These are phyloP conservation scores for Aporophyla lueneburgensis DNA, from an alignment of 2,888 invertebrate species.

Conservation along the genomic window DNA sequence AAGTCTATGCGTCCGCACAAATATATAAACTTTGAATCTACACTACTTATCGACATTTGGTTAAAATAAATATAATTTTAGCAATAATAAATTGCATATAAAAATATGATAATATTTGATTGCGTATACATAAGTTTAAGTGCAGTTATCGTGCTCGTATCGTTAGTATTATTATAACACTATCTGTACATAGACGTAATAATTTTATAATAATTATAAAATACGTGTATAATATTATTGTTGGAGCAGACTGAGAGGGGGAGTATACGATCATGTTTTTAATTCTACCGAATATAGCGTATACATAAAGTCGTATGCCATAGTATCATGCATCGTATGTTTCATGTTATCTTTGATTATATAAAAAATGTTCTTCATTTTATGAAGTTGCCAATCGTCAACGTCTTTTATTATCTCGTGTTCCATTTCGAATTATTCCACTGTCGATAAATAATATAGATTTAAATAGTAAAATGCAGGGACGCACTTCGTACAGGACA, in stretches of 20 bases:
- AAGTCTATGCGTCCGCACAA: constrained; percentile 68
- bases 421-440: background rate
- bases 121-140: constrained; percentile 64
- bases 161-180: constrained; percentile 35
- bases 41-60: constrained; percentile 36
- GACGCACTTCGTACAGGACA: constrained; percentile 72
- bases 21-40: constrained; percentile 31
- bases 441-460: constrained; percentile 44
- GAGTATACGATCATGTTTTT: constrained; percentile 17
- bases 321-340: constrained; percentile 8
- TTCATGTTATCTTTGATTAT: background rate
- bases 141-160: constrained; percentile 57
- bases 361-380: constrained; percentile 10
- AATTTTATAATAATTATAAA: constrained; percentile 48
- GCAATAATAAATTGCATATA: constrained; percentile 57
- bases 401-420: background rate
- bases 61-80: constrained; percentile 25
- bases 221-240: constrained; percentile 48
- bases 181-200: constrained; percentile 43
- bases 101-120: constrained; percentile 62
- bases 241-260: constrained; percentile 34
- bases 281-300: constrained; percentile 34
- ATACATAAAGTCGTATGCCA: constrained; percentile 41
- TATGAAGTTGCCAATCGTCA: constrained; percentile 11
- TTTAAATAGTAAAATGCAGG: constrained; percentile 51